Conservation (phyloP, 2,888 invertebrate genomes). For the Lysandra bellargus region DNA sequence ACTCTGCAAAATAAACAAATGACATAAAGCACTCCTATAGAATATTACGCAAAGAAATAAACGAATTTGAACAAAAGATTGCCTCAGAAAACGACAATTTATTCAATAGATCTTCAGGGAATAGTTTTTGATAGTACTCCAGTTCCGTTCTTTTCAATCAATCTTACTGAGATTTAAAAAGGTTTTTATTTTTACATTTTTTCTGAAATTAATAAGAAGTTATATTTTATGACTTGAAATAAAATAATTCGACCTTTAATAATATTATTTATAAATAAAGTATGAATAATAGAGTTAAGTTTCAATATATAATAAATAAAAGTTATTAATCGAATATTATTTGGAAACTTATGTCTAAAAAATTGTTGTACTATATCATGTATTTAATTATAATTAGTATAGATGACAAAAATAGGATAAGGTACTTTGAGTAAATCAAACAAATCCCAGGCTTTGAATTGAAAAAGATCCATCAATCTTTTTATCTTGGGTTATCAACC, state of each 20-base stretch:
- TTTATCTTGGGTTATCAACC: background rate
- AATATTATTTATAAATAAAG: background rate
- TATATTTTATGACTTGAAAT: background rate
- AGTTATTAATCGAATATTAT: no score
- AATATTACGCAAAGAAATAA: background rate
- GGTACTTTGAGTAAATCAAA: no score
- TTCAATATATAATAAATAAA: background rate
- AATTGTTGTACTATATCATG: no score
- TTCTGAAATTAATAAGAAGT: background rate
- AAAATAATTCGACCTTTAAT: background rate
- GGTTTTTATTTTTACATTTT: background rate
- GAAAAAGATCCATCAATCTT: background rate
- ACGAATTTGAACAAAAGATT: constrained; percentile 9
- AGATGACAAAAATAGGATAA: no score
- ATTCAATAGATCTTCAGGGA: constrained; percentile 18
- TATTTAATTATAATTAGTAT: no score
- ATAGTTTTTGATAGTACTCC: constrained; percentile 13
- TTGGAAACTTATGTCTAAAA: no score
- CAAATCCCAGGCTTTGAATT: background rate
- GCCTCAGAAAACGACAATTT: constrained; percentile 2
- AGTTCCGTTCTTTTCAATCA: background rate
- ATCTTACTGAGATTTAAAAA: background rate
- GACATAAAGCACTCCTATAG: background rate
- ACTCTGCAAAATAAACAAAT: background rate
- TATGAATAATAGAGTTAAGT: background rate